A percentile compares a stretch with the other conserved stretches of the same genome.
Evolutionary conservation across 2,797 vertebrate species (phyloP).

Genomic region (Micromesistius poutassou): DNA sequence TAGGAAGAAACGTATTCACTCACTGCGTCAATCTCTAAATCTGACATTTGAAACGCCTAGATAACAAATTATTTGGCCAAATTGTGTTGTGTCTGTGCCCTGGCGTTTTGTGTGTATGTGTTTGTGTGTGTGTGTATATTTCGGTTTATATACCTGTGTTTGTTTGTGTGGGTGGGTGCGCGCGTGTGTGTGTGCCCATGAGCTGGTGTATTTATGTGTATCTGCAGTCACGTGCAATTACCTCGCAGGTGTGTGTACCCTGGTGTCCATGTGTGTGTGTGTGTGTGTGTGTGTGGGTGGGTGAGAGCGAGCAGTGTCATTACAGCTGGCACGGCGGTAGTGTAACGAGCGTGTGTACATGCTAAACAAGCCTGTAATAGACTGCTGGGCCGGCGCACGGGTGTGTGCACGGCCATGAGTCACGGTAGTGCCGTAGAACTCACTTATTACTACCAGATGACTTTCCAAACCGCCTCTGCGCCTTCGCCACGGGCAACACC

Average conservation of each 20-base stretch:
- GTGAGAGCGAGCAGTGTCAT: constrained; percentile 27
- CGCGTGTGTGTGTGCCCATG: not conserved
- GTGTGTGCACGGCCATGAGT: constrained; percentile 64
- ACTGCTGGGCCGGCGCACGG: not conserved
- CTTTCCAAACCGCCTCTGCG: constrained; percentile 63
- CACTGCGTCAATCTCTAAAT: not conserved
- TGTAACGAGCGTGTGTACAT: constrained; percentile 43
- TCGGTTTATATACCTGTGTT: not conserved
- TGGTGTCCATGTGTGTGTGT: constrained; percentile 1
- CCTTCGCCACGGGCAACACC: constrained; percentile 45
- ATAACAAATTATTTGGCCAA: not conserved
- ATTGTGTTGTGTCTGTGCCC: not conserved
- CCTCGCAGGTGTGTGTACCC: not conserved
- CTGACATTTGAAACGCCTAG: not conserved
- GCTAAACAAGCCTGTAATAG: constrained; percentile 64
- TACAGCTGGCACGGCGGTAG: constrained; percentile 35
- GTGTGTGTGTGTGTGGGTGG: constrained; percentile 26
- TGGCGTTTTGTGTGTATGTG: not conserved
- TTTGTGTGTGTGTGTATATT: not conserved
- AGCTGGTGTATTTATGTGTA: constrained; percentile 7
- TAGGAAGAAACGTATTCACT: not conserved
- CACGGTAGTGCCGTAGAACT: constrained; percentile 64
- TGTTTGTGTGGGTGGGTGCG: not conserved
- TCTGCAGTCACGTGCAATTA: not conserved
- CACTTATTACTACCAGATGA: constrained; percentile 79